phyloP scores from a whole-genome alignment of 1,140 invertebrate genomes.

The Sycophila sp. region DNA sequence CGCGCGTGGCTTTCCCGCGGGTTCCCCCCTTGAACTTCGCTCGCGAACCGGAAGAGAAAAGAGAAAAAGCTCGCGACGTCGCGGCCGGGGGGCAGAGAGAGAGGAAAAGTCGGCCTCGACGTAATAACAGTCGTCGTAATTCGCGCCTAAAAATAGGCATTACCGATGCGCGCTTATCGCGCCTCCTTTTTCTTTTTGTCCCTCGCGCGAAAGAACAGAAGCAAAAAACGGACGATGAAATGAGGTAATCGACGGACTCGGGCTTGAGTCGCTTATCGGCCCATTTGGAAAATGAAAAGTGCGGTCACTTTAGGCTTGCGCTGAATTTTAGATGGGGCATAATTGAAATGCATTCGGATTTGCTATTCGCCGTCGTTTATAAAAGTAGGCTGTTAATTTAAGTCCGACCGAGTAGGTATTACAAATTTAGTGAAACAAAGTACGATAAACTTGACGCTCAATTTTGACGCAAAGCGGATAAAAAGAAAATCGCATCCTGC shows the following conservation, averaged over 20 bases:
- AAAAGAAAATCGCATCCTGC: too few species aligned
- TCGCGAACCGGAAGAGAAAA: background rate
- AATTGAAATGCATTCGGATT: too few species aligned
- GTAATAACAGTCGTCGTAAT: constrained; percentile 25
- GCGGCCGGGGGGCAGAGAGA: background rate
- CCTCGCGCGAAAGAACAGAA: background rate
- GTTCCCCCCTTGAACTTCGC: background rate
- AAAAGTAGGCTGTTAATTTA: too few species aligned
- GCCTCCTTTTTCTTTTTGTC: background rate
- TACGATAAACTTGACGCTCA: too few species aligned
- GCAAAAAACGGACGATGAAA: background rate
- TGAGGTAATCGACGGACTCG: background rate
- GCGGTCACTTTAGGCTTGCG: too few species aligned
- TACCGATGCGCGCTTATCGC: constrained; percentile 39
- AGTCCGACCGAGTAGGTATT: too few species aligned
- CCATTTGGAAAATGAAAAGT: too few species aligned
- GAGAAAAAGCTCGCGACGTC: background rate
- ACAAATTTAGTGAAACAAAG: too few species aligned
- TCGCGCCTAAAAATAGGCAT: constrained; percentile 56
- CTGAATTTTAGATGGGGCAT: too few species aligned
- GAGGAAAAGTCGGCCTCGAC: background rate
- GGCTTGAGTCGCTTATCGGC: too few species aligned
- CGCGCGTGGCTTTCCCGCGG: background rate
- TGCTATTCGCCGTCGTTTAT: too few species aligned
- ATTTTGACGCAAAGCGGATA: too few species aligned